phyloP scores from a whole-genome alignment of 2,888 invertebrate genomes.

The Eurytoma adleriae region DNA sequence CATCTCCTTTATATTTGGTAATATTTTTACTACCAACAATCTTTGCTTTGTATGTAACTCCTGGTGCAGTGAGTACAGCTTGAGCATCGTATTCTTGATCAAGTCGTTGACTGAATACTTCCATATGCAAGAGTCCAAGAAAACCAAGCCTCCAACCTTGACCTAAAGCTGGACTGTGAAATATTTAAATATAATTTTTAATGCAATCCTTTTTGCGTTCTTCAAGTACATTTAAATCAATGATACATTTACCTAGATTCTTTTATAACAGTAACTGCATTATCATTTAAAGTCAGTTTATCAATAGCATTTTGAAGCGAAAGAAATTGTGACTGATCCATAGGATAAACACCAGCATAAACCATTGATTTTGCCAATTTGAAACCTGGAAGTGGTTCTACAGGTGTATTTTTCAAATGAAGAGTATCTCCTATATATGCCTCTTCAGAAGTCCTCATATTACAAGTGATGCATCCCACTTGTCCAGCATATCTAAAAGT shows the following conservation, averaged over 20 bases:
- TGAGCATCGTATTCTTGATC: conserved; percentile 90
- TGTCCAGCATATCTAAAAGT: conserved; percentile 87
- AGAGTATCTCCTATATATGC: conserved; percentile 88
- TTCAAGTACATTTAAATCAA: neutral
- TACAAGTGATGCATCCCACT: conserved; percentile 92
- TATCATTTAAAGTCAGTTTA: conserved; percentile 95
- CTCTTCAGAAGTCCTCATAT: conserved; percentile 86
- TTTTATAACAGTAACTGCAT: conserved; percentile 88
- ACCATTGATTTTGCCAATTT: conserved; percentile 87
- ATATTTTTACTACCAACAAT: conserved; percentile 86
- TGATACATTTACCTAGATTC: conserved; percentile 85
- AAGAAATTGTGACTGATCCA: conserved; percentile 90
- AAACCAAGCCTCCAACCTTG: conserved; percentile 94
- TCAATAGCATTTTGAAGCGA: conserved; percentile 89
- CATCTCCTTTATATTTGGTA: conserved; percentile 80
- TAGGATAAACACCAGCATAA: conserved; percentile 93
- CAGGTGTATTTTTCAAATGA: conserved; percentile 77
- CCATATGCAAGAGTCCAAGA: conserved; percentile 90
- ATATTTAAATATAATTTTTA: conserved; percentile 39
- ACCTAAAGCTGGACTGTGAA: conserved; percentile 87
- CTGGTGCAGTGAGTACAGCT: conserved; percentile 89
- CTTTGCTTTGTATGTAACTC: conserved; percentile 90
- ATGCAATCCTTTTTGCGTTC: neutral
- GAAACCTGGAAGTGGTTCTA: conserved; percentile 82
- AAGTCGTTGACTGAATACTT: conserved; percentile 91